These are phyloP conservation scores for Sebastes minor DNA, from an alignment of 2,797 vertebrate genomes.

Conservation along the genomic window DNA sequence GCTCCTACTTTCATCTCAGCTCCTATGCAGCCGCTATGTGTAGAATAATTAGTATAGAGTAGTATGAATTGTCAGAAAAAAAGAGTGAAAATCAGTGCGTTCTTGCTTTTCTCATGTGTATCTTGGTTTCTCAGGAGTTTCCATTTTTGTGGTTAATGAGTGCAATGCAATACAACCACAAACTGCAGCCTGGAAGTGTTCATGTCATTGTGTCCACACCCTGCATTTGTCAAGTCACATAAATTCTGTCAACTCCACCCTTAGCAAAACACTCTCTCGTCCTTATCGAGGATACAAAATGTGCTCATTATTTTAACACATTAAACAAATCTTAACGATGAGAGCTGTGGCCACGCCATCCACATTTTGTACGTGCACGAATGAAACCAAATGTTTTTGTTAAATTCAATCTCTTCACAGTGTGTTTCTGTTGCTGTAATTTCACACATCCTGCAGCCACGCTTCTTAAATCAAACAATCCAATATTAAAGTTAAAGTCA, in stretches of 20 bases:
- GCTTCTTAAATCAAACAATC: not conserved
- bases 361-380: not conserved
- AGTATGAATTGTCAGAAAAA: no score
- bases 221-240: not conserved
- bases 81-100: not conserved
- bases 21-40: not conserved
- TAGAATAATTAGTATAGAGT: not conserved
- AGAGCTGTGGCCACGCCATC: not conserved
- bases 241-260: not conserved
- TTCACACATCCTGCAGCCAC: not conserved
- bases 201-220: not conserved
- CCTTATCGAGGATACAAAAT: not conserved
- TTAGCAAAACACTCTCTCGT: not conserved
- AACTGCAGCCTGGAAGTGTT: not conserved
- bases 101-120: not conserved
- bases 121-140: not conserved
- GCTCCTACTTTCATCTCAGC: not conserved
- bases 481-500: not conserved
- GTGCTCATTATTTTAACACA: not conserved
- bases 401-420: not conserved
- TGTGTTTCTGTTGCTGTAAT: not conserved
- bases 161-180: not conserved
- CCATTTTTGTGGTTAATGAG: not conserved
- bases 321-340: not conserved
- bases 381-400: not conserved